Percentiles rank a stretch among this genome's conserved stretches.
Evolutionary conservation across 2,888 invertebrate genomes (phyloP).

Genomic region (Osmoderma eremita): DNA sequence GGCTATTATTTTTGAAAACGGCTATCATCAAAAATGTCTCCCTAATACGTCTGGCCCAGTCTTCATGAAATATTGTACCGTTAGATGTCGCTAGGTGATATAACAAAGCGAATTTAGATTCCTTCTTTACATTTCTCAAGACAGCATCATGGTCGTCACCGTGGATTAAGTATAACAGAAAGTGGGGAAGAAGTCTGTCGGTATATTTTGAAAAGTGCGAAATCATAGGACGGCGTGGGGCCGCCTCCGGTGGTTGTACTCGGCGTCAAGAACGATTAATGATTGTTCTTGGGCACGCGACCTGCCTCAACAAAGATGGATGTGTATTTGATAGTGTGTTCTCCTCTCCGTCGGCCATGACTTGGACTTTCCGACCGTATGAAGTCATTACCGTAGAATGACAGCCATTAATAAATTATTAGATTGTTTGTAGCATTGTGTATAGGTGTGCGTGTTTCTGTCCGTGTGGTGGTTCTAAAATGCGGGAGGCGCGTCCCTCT

Average conservation of each 20-base stretch:
- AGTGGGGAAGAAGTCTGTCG: slow-evolving; percentile 13
- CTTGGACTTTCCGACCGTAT: slow-evolving; percentile 52
- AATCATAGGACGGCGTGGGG: slow-evolving; percentile 42
- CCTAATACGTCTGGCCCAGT: slow-evolving; percentile 10
- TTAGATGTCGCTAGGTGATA: slow-evolving; percentile 34
- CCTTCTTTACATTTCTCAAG: background rate
- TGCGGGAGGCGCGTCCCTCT: slow-evolving; percentile 32
- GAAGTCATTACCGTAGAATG: slow-evolving; percentile 53
- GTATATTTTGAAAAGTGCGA: slow-evolving; percentile 43
- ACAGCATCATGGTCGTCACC: background rate
- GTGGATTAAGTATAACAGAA: slow-evolving; percentile 15
- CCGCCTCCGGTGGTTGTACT: slow-evolving; percentile 40
- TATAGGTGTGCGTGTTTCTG: slow-evolving; percentile 17
- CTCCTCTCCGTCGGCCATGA: slow-evolving; percentile 49
- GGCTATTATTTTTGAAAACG: slow-evolving; percentile 47
- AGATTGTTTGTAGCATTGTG: slow-evolving; percentile 40
- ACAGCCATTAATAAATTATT: slow-evolving; percentile 52
- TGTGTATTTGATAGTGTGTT: slow-evolving; percentile 54
- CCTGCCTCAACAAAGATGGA: slow-evolving; percentile 56
- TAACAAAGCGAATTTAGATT: slow-evolving; percentile 6
- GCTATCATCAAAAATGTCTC: slow-evolving; percentile 40
- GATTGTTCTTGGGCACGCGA: slow-evolving; percentile 53
- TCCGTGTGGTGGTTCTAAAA: slow-evolving; percentile 28
- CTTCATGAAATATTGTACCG: slow-evolving; percentile 39
- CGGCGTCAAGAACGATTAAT: slow-evolving; percentile 48